Percentiles rank a stretch among this genome's conserved stretches.
Conservation (phyloP, 1,140 invertebrate species). For the Drosophila fuyamai region DNA sequence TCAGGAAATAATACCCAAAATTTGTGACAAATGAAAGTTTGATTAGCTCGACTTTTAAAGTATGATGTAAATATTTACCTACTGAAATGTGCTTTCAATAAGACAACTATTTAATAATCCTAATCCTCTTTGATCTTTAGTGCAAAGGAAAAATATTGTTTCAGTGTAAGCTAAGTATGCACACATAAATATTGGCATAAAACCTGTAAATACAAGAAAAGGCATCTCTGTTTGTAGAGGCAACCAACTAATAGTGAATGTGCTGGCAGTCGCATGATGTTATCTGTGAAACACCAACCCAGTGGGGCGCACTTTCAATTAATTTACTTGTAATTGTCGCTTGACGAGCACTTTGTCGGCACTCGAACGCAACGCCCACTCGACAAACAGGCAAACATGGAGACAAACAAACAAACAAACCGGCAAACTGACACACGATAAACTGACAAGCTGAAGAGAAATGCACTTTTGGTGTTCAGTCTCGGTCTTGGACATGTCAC, state of each 20-base stretch:
- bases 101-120: too few relatives aligned
- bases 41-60: too few relatives aligned
- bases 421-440: conserved; percentile 11
- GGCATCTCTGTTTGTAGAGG: neutral
- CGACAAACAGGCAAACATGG: conserved; percentile 6
- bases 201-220: neutral
- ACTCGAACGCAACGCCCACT: conserved; percentile 61
- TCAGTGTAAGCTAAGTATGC: too few relatives aligned
- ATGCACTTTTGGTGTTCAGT: conserved; percentile 5
- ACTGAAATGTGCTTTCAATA: too few relatives aligned
- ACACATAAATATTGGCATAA: too few relatives aligned
- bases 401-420: conserved; percentile 8
- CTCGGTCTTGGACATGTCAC: conserved; percentile 27
- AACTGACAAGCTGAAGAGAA: conserved; percentile 1
- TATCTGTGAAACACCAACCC: conserved; percentile 9
- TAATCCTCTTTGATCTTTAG: too few relatives aligned
- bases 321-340: conserved; percentile 79
- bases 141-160: too few relatives aligned
- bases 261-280: conserved; percentile 3
- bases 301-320: conserved; percentile 61
- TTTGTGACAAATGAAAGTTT: too few relatives aligned
- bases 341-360: conserved; percentile 79
- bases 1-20: too few relatives aligned
- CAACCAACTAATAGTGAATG: neutral
- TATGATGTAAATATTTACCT: too few relatives aligned